Evolutionary conservation across 35 echinoderm and acorn worm genomes (phyloP).

Genomic region (Ophioderma brevispina): DNA sequence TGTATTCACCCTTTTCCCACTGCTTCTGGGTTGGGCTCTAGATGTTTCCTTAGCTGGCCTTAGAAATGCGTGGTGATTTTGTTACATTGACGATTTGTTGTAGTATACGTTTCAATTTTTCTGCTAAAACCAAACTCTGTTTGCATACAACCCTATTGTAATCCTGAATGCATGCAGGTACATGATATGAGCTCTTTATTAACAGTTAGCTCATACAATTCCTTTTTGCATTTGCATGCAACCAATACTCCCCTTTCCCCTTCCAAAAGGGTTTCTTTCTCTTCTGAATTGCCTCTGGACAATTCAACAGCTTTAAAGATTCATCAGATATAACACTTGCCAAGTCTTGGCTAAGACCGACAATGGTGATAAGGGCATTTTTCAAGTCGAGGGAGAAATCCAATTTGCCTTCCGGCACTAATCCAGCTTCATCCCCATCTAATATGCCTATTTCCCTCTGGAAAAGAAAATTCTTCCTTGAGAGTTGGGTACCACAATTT

Average conservation of each 20-base stretch:
- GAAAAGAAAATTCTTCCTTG: not conserved
- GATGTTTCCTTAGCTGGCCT: not conserved
- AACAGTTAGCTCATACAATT: not conserved
- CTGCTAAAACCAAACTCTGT: not conserved
- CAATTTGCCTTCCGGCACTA: not conserved
- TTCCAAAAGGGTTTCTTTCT: not conserved
- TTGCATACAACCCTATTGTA: not conserved
- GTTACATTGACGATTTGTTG: not conserved
- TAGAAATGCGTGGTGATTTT: not conserved
- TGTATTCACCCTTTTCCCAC: not conserved
- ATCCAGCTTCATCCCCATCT: not conserved
- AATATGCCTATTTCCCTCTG: not conserved
- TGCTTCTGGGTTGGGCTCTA: not conserved
- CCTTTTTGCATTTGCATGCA: not conserved
- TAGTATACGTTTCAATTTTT: not conserved
- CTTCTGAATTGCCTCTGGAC: not conserved
- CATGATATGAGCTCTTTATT: not conserved
- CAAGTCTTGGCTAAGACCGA: not conserved
- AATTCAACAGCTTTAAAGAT: not conserved
- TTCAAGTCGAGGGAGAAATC: not conserved
- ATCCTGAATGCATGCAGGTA: not conserved
- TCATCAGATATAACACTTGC: not conserved
- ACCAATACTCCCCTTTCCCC: not conserved
- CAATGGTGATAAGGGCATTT: not conserved
- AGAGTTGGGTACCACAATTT: not conserved